Percentiles rank a stretch among this genome's conserved stretches.
phyloP scores from a whole-genome alignment of 2,888 invertebrate species.

The Pammene aurita region DNA sequence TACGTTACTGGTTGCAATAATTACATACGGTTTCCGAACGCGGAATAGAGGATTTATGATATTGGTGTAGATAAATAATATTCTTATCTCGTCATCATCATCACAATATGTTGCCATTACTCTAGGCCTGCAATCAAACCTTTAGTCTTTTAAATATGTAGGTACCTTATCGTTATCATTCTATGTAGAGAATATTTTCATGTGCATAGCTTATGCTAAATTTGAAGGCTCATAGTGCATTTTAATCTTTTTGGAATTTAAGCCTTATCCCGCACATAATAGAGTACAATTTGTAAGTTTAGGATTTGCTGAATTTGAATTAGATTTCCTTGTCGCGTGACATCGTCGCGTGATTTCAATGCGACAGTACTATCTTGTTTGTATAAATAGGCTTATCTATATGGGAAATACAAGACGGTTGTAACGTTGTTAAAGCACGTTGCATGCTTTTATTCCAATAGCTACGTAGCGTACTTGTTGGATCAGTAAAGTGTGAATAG shows the following conservation, averaged over 20 bases:
- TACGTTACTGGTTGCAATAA: too few relatives aligned
- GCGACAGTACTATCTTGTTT: not conserved
- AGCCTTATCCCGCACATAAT: not conserved
- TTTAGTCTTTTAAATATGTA: not conserved
- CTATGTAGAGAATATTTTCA: not conserved
- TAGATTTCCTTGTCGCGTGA: constrained; percentile 14
- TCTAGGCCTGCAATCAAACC: not conserved
- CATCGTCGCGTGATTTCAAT: constrained; percentile 4
- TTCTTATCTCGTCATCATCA: too few relatives aligned
- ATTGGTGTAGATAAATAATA: too few relatives aligned
- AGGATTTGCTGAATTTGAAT: not conserved
- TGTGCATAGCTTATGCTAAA: not conserved
- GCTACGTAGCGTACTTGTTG: not conserved
- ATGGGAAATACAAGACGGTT: constrained; percentile 4
- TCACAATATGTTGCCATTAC: too few relatives aligned
- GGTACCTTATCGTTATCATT: not conserved
- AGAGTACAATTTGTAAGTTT: not conserved
- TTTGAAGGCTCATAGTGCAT: not conserved
- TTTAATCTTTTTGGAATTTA: not conserved
- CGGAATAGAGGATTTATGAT: too few relatives aligned
- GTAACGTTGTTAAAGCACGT: not conserved
- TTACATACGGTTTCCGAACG: too few relatives aligned
- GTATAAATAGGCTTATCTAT: constrained; percentile 6
- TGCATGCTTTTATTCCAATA: not conserved
- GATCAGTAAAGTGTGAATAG: too few relatives aligned